These are phyloP conservation scores for Dryas iulia DNA, from an alignment of 1,140 invertebrate species.

Conservation along the genomic window DNA sequence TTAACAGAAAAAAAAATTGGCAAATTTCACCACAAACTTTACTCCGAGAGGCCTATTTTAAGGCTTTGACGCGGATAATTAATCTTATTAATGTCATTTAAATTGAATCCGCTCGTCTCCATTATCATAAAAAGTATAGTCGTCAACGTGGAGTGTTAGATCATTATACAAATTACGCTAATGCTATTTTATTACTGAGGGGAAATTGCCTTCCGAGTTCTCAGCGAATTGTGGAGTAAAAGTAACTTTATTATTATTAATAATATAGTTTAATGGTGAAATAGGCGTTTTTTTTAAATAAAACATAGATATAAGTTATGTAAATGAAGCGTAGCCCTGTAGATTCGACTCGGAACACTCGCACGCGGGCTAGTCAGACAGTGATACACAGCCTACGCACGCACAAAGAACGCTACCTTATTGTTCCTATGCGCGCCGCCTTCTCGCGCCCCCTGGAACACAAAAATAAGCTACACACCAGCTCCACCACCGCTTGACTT, in stretches of 20 bases:
- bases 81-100: constrained; percentile 55
- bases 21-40: constrained; percentile 48
- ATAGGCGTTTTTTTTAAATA: constrained; percentile 23
- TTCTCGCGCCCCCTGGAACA: constrained; percentile 76
- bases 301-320: constrained; percentile 30
- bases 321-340: constrained; percentile 44
- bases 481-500: constrained; percentile 58
- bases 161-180: constrained; percentile 37
- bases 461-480: constrained; percentile 77
- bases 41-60: constrained; percentile 34
- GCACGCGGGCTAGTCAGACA: constrained; percentile 75
- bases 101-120: constrained; percentile 46
- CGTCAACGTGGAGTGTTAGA: constrained; percentile 38
- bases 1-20: constrained; percentile 33
- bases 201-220: constrained; percentile 4
- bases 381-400: constrained; percentile 80
- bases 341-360: constrained; percentile 68
- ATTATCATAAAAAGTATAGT: constrained; percentile 50
- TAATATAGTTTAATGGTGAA: constrained; percentile 19
- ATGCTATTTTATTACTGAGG: constrained; percentile 21
- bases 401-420: constrained; percentile 78
- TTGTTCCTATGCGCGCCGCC: constrained; percentile 71
- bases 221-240: neutral
- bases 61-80: constrained; percentile 46
- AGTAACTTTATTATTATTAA: too few species aligned